Evolutionary conservation across 2,113 vertebrate species (phyloP), one percentile per base, ranked within the genome.

Genomic region (Oncorhynchus clarkii): DNA sequence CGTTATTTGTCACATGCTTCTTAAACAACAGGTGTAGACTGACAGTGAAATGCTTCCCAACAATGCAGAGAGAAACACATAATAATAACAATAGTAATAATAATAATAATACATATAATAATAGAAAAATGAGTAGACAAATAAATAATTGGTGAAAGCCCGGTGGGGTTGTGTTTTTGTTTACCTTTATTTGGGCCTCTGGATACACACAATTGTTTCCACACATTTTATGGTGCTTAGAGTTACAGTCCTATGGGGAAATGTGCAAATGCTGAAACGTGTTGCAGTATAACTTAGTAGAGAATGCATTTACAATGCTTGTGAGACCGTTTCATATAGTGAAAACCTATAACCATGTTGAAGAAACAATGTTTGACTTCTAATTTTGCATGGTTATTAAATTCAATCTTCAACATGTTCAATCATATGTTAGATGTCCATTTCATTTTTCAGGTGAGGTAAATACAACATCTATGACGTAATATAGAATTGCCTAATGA

Each of bases 191-290:
- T 85, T 62, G 9, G 39, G 78, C 75, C 76, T 87, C 68, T 71
- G 81, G 89, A 88, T 88, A 73, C 88, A 89, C 84, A 82, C 82
- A 87, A 85, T 83, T 88, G 82, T 90, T 90, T 87, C 87, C 85
- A 85, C 73, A 64, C 81, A 84, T 87, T 91, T 90, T 85, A 88
- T 82, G 77, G 82, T 78, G 76, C 69, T 75, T 89, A 80, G 73
- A 20, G 31, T 86, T 83, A 85, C 73, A 77, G 79, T 79, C 79
- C 77, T 84, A 80, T 71, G 39, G 85, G 88, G 85, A 88, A 69
- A 85, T 88, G 79, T 83, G 78, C 74, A 77, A 86, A 74, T 70
- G 27, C 68, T 75, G 68, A 72, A 68, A 64, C 73, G 78, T 64
- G 57, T 20, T 75, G 60, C 77, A 74, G 73, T 51, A 71, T 75